Evolutionary conservation across 53 echinoderm and acorn worm species (phyloP).

Genomic region (Astropecten irregularis): DNA sequence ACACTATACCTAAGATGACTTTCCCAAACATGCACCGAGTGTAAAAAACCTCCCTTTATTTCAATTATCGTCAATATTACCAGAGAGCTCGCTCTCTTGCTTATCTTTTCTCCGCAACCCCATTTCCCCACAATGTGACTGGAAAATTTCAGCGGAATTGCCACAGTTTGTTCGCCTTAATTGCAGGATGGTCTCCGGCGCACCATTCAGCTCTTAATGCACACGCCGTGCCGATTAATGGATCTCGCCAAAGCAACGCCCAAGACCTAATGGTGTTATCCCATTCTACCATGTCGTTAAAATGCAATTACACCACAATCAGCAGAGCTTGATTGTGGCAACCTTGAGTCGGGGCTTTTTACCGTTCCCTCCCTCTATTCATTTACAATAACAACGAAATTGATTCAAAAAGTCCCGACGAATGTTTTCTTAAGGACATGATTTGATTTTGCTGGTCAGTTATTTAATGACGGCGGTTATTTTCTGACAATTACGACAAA

Average conservation of each 20-base stretch:
- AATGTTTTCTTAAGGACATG: background rate
- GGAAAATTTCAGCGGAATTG: constrained; percentile 19
- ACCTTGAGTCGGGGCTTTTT: constrained; percentile 26
- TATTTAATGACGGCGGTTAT: too few relatives aligned
- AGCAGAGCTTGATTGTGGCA: constrained; percentile 6
- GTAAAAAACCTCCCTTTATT: too few relatives aligned
- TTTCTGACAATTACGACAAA: too few relatives aligned
- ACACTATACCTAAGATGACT: too few relatives aligned
- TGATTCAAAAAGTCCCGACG: background rate
- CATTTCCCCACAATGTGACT: constrained; percentile 15
- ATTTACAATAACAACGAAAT: constrained; percentile 1
- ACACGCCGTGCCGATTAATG: constrained; percentile 19
- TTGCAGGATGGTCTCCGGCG: constrained; percentile 1
- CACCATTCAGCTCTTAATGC: background rate
- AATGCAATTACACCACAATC: constrained; percentile 48
- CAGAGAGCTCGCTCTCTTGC: background rate
- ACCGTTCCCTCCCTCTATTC: constrained; percentile 9
- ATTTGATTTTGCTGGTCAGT: too few relatives aligned
- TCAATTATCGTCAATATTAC: constrained; percentile 29
- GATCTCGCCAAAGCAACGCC: background rate
- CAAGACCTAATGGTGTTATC: constrained; percentile 16
- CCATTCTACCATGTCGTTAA: constrained; percentile 28
- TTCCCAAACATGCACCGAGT: too few relatives aligned
- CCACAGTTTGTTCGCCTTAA: constrained; percentile 45
- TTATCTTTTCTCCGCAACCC: constrained; percentile 20